Evolutionary conservation across 2,113 vertebrate species (phyloP).

Genomic region (Cottus gobio): DNA sequence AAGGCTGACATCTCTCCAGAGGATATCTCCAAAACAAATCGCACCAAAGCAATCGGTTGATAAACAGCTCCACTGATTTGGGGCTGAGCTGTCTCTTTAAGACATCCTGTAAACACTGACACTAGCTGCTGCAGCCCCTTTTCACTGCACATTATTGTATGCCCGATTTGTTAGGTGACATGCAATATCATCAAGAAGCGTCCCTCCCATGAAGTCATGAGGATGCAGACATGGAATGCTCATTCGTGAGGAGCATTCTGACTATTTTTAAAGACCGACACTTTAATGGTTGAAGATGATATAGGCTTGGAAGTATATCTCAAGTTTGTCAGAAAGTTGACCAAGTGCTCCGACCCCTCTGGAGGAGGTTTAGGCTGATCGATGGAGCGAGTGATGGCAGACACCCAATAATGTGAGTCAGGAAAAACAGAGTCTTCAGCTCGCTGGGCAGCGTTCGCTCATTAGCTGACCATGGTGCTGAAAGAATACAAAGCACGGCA

Average conservation of each 20-base stretch:
- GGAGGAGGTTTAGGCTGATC: conserved; percentile 27
- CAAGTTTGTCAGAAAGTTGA: neutral
- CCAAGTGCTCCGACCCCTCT: neutral
- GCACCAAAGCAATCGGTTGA: neutral
- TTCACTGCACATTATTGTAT: neutral
- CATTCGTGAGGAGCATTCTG: neutral
- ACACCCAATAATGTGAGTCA: neutral
- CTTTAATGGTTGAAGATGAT: neutral
- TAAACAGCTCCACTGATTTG: neutral
- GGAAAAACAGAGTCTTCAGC: conserved; percentile 26
- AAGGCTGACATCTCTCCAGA: neutral
- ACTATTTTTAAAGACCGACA: neutral
- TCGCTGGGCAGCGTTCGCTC: conserved; percentile 37
- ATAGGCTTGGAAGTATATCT: neutral
- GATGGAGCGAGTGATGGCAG: conserved; percentile 24
- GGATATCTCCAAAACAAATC: neutral
- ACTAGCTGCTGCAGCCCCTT: neutral
- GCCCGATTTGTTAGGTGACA: neutral
- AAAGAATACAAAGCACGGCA: conserved; percentile 3
- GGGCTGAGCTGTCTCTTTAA: neutral
- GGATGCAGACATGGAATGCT: neutral
- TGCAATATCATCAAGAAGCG: neutral
- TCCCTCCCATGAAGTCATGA: neutral
- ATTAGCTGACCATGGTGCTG: conserved; percentile 55
- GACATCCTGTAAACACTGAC: neutral